These are phyloP conservation scores for Elysia crispata DNA, from an alignment of 2,888 invertebrate genomes.

Conservation along the genomic window DNA sequence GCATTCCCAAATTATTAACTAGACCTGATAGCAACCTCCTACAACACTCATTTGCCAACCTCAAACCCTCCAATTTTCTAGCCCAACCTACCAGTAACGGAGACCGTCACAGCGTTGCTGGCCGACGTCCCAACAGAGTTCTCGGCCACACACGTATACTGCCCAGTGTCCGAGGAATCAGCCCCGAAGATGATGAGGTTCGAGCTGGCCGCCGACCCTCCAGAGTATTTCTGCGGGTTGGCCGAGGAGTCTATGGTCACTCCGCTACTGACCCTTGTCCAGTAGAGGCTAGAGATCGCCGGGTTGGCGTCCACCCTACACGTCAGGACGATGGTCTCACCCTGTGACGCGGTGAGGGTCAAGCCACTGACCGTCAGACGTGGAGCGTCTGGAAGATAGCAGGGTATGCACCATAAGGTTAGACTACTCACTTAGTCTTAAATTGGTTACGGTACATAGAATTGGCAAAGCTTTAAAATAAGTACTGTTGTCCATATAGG, in stretches of 20 bases:
- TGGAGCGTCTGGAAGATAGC: slow-evolving; percentile 25
- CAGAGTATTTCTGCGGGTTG: slow-evolving; percentile 31
- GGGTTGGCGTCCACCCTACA: slow-evolving; percentile 49
- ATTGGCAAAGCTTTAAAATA: too few relatives aligned
- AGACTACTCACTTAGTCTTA: neutral
- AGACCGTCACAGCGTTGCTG: neutral
- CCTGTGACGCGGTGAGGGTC: slow-evolving; percentile 40
- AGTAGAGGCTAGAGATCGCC: slow-evolving; percentile 40
- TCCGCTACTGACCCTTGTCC: slow-evolving; percentile 44
- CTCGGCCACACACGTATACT: slow-evolving; percentile 14
- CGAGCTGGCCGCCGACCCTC: neutral
- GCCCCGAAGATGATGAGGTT: neutral
- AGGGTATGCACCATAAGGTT: neutral
- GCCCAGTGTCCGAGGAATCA: neutral
- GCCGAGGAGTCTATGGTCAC: neutral
- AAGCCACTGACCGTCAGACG: slow-evolving; percentile 37
- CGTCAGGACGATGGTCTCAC: slow-evolving; percentile 45
- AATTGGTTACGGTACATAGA: too few relatives aligned
- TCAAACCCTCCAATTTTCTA: too few relatives aligned
- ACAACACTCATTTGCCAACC: too few relatives aligned
- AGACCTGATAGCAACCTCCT: too few relatives aligned
- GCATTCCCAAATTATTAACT: too few relatives aligned
- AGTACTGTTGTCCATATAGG: too few relatives aligned
- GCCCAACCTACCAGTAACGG: neutral
- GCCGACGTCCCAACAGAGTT: slow-evolving; percentile 15